Percentiles rank a stretch among this genome's conserved stretches.
These are phyloP conservation scores for Oxystoma pomonae DNA, from an alignment of 2,888 invertebrate species.

Conservation along the genomic window DNA sequence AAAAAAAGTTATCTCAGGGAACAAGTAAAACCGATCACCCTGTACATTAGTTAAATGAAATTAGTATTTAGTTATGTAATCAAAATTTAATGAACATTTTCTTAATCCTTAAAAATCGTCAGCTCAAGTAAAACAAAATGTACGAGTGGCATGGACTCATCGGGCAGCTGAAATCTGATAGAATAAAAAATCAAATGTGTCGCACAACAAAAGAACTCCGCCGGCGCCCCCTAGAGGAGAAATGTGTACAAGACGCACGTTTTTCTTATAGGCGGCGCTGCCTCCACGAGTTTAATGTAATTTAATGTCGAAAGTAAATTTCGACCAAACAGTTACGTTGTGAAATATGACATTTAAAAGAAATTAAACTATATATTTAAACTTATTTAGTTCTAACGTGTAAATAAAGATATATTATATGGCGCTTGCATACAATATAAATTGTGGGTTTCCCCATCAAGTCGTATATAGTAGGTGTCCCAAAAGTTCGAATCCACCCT, in stretches of 20 bases:
- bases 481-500: too few relatives aligned
- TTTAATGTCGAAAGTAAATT: background rate
- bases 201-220: too few relatives aligned
- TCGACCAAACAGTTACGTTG: background rate
- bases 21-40: too few relatives aligned
- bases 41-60: too few relatives aligned
- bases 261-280: background rate
- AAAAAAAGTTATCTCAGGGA: too few relatives aligned
- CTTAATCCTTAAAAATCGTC: background rate
- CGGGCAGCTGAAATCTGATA: background rate
- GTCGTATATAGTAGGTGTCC: too few relatives aligned
- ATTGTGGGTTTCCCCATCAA: background rate
- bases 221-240: background rate
- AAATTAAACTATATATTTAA: background rate
- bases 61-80: too few relatives aligned
- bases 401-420: background rate
- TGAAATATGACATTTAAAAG: background rate
- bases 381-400: background rate
- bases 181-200: background rate
- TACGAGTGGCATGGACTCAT: background rate
- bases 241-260: background rate
- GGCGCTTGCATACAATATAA: slow-evolving; percentile 1
- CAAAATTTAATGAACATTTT: too few relatives aligned
- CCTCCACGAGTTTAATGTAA: too few relatives aligned
- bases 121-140: background rate